These are phyloP conservation scores for Nasonovia ribisnigri DNA, from an alignment of 2,888 invertebrate species.

Conservation along the genomic window DNA sequence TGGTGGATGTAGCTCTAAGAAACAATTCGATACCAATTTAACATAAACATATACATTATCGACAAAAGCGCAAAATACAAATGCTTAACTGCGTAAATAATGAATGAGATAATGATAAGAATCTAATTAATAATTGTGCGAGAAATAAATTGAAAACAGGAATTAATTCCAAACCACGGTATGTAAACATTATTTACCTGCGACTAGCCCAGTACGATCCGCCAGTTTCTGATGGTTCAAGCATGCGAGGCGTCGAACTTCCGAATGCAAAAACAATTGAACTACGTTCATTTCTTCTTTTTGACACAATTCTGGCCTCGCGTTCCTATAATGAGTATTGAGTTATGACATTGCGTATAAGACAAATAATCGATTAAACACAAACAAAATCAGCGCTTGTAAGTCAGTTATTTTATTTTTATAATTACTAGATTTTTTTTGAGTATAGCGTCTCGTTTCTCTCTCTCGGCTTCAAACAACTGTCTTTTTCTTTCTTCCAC, in stretches of 20 bases:
- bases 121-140: neutral
- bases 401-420: neutral
- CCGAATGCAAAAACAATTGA: conserved; percentile 89
- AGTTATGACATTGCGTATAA: conserved; percentile 8
- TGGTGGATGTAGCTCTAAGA: conserved; percentile 87
- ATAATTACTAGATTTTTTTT: conserved; percentile 78
- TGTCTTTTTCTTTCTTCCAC: conserved; percentile 91
- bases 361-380: neutral
- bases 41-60: neutral
- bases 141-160: neutral
- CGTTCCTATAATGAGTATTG: conserved; percentile 74
- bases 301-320: conserved; percentile 84
- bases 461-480: conserved; percentile 90
- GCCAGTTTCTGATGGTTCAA: conserved; percentile 85
- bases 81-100: neutral
- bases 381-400: neutral
- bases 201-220: conserved; percentile 86
- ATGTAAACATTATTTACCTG: conserved; percentile 72
- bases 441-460: conserved; percentile 86
- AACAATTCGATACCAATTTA: conserved; percentile 53
- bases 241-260: conserved; percentile 88
- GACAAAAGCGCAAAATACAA: conserved; percentile 37
- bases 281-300: conserved; percentile 82
- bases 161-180: neutral
- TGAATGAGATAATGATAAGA: too few relatives aligned